Base-by-base conservation (phyloP, 2,888 invertebrate genomes). In the Halocaridina rubra region DNA sequence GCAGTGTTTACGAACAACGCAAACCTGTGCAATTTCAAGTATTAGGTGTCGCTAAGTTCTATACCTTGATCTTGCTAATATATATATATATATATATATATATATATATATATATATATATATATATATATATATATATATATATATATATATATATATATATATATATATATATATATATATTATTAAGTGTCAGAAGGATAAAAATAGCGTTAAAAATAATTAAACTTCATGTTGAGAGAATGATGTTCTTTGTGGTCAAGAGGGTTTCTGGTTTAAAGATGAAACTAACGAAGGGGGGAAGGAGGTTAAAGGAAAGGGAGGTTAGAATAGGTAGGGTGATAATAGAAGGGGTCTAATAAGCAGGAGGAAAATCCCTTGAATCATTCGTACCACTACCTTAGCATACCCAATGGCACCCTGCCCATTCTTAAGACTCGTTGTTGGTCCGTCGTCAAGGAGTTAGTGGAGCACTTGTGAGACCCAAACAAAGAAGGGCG, bases 71-170 rank as follows among this genome's bases (percentile, higher is more conserved):
- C 7, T 22, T 64, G 0, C 24, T 27, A 22, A 7, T 64, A 64
- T 7, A 64, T 13, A 22, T 64, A 7, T 64, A 22, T 16, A 64
- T 3, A n/a, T 64, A 64, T 16, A 7, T 0, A 64, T 64, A 64
- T 64, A 22, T 64, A 64, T 64, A 13, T 64, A 64, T n/a, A 64
- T 64, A 64, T 64, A 64, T 64, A 64, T 64, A 64, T 33, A 64
- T 64, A 32, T 78, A 78, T 61, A 61, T 64, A 78, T 78, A 78
- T 78, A 64, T 78, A 78, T 78, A 78, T 67, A 78, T 67, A 78
- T 39, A 78, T 39, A 78, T 39, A 64, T 67, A 67, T 67, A 78
- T 67, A 78, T 67, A 78, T 67, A 78, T 69, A 67, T 69, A 78
- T 69, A 67, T 69, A 78, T 69, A 67, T 69, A 67, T 69, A 67